A percentile compares a stretch with the other conserved stretches of the same genome.
Evolutionary conservation across 2,888 invertebrate genomes (phyloP).

Genomic region (Lottia gigantea): DNA sequence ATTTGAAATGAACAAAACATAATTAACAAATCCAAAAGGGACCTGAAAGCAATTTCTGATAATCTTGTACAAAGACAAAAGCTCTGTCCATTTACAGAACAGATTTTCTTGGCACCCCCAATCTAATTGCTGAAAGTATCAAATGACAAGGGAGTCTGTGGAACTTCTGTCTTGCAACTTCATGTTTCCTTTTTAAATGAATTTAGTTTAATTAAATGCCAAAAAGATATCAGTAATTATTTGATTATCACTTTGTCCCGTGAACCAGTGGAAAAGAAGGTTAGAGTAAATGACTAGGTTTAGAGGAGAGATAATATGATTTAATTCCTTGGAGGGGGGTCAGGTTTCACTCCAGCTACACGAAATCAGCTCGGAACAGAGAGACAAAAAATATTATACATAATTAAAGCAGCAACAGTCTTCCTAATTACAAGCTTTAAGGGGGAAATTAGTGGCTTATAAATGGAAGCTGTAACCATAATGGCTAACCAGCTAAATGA

Average conservation of each 20-base stretch:
- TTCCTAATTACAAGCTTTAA: conserved; percentile 2
- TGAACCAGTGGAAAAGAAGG: not conserved
- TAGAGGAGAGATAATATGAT: conserved; percentile 1
- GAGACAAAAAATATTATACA: conserved; percentile 2
- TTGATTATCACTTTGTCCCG: not conserved
- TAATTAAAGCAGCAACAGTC: conserved; percentile 10
- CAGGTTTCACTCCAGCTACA: not conserved
- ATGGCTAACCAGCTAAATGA: too few relatives aligned
- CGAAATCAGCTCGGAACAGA: too few relatives aligned
- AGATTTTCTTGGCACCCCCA: conserved; percentile 1
- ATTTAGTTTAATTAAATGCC: conserved; percentile 2
- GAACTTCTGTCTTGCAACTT: not conserved
- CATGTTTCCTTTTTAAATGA: not conserved
- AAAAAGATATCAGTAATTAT: conserved; percentile 8
- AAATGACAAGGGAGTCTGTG: not conserved
- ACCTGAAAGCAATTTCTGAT: too few relatives aligned
- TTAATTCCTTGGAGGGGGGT: conserved; percentile 2
- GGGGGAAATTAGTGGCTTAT: not conserved
- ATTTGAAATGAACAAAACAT: too few relatives aligned
- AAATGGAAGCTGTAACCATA: not conserved
- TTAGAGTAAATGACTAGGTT: not conserved
- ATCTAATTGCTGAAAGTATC: conserved; percentile 5
- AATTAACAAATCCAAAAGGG: too few relatives aligned
- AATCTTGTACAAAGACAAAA: too few relatives aligned
- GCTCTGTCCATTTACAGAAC: not conserved